Base-by-base conservation (phyloP, 2,797 vertebrate species). In the Chaunax sp. region DNA sequence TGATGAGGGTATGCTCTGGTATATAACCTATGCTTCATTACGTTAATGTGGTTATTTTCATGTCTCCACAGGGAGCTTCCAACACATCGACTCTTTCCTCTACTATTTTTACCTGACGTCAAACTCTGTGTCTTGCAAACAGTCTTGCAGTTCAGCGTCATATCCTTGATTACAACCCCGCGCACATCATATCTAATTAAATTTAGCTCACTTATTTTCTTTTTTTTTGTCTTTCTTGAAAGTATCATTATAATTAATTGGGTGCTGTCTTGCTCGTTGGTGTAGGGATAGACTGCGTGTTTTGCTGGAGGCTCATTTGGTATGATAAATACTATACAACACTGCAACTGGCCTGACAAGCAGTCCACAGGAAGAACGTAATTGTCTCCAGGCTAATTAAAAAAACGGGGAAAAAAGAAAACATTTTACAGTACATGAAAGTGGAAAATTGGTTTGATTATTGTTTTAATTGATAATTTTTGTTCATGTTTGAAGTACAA, bases 171-270 rank as follows among this genome's bases (percentile, higher is more conserved):
- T 69, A 73, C 61, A 67, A 69, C 78, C 71, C 23, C 49, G 51
- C 20, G 47, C 56, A 73, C 63, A 71, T 60, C 62, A 69, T 18
- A 47, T 78, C 73, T 71, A 52, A 80, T 82, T 63, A 69, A 70
- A 78, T 59, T 28, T 54, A 49, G 44, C 54, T 67, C 20, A 47
- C n/a, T n/a, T n/a, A n/a, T n/a, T n/a, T n/a, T n/a, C n/a, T n/a
- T 37, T 51, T n/a, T 56, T 38, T 26, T 52, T 25, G 15, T 26
- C 49, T 63, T 72, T 61, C 46, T 66, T 70, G 53, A 69, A 45
- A 59, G 55, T 73, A 77, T 88, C 68, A 82, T 87, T 77, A 72
- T 54, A 82, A 80, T 70, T 82, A 89, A 85, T 80, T 80, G 70
- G 63, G 67, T 67, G 62, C 41, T 66, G 70, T 80, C 51, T 53